phyloP scores from a whole-genome alignment of 2,113 vertebrate species.

The Malurus elegans region DNA sequence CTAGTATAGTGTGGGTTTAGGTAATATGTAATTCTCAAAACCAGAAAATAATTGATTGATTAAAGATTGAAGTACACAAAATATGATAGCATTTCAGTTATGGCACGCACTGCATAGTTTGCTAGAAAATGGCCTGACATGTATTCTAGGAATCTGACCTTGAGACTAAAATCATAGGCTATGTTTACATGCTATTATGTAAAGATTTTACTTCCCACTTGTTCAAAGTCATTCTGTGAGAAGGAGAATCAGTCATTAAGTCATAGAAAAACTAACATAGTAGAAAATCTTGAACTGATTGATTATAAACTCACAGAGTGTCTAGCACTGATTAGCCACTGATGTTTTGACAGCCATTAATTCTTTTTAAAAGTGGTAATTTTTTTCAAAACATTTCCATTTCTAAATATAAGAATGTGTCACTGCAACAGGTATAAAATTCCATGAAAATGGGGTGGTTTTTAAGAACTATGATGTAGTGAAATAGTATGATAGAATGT shows the following conservation, averaged over 20 bases:
- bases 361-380: background rate
- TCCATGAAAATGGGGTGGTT: background rate
- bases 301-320: conserved; percentile 67
- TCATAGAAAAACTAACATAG: conserved; percentile 91
- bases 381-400: background rate
- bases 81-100: conserved; percentile 41
- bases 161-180: conserved; percentile 68
- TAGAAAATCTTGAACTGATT: conserved; percentile 76
- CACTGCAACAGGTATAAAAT: background rate
- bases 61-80: background rate
- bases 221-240: conserved; percentile 67
- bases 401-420: background rate
- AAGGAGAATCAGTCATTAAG: conserved; percentile 80
- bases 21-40: background rate
- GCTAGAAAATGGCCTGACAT: conserved; percentile 60
- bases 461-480: background rate
- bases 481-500: background rate
- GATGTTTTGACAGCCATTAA: conserved; percentile 63
- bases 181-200: conserved; percentile 72
- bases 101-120: conserved; percentile 40
- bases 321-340: conserved; percentile 62
- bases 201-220: conserved; percentile 73
- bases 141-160: conserved; percentile 78
- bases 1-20: background rate
- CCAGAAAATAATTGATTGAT: background rate